phyloP scores from a whole-genome alignment of 2,888 invertebrate species.

The Peribatodes rhomboidaria region DNA sequence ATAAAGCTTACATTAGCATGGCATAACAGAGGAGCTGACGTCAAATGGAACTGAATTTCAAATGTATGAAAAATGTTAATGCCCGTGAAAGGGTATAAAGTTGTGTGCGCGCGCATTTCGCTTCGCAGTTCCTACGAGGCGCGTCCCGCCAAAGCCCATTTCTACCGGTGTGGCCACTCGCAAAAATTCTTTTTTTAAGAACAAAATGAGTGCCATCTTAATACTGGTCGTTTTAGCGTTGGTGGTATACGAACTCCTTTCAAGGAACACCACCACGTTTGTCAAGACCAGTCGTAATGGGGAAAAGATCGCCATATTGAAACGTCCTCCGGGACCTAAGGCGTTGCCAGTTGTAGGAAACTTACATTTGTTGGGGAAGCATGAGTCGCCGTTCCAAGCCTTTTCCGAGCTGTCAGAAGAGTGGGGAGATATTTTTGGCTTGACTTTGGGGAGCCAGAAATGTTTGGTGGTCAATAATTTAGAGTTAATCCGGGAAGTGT shows the following conservation, averaged over 20 bases:
- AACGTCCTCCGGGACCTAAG: constrained; percentile 88
- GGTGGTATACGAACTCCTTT: constrained; percentile 69
- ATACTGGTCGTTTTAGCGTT: constrained; percentile 61
- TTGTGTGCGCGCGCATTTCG: constrained; percentile 34
- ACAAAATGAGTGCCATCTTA: constrained; percentile 76
- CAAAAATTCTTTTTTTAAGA: constrained; percentile 69
- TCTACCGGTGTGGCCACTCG: constrained; percentile 72
- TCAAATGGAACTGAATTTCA: constrained; percentile 24
- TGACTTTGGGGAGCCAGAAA: constrained; percentile 89
- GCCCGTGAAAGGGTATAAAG: constrained; percentile 56
- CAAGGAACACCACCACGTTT: constrained; percentile 58
- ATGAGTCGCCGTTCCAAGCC: constrained; percentile 90
- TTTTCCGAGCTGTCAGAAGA: constrained; percentile 89
- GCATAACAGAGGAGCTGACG: constrained; percentile 8
- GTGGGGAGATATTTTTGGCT: constrained; percentile 91
- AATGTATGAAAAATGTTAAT: constrained; percentile 55
- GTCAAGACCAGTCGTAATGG: constrained; percentile 62
- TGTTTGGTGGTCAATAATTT: constrained; percentile 92
- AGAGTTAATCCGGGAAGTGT: constrained; percentile 90
- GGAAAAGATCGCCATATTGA: constrained; percentile 57
- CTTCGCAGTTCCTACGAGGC: constrained; percentile 57
- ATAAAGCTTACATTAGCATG: constrained; percentile 5
- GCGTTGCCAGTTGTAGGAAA: constrained; percentile 90
- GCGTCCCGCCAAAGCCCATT: constrained; percentile 67
- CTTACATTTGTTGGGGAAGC: constrained; percentile 88